A percentile compares a stretch with the other conserved stretches of the same genome.
These are phyloP conservation scores for Glossophaga mutica DNA, from an alignment of 2,797 vertebrate species.

Conservation along the genomic window DNA sequence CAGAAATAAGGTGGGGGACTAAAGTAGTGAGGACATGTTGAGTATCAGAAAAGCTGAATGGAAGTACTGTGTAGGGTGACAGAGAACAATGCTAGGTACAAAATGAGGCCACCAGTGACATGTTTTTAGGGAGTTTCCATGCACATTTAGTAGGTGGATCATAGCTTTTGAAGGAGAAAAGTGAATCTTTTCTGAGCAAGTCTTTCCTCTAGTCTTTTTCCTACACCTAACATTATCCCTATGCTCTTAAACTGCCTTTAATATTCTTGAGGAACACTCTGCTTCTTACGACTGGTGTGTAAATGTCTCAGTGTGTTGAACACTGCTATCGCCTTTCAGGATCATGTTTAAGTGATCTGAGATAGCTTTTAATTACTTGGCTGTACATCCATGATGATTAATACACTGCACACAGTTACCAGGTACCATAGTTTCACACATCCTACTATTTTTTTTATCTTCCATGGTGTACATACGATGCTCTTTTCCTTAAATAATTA, in stretches of 20 bases:
- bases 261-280: not conserved
- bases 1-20: not conserved
- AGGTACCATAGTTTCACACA: not conserved
- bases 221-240: not conserved
- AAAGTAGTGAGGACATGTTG: not conserved
- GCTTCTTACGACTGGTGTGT: not conserved
- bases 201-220: not conserved
- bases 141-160: not conserved
- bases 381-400: not conserved
- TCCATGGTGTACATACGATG: not conserved
- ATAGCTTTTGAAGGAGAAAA: not conserved
- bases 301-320: not conserved
- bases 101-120: not conserved
- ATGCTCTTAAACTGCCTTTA: not conserved
- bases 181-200: not conserved
- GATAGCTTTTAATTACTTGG: not conserved
- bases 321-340: not conserved
- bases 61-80: not conserved
- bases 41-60: not conserved
- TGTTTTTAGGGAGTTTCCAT: not conserved
- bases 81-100: not conserved
- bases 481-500: slow-evolving; percentile 10
- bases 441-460: not conserved
- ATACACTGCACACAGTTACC: not conserved
- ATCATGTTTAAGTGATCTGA: not conserved